These are phyloP conservation scores for Drosophila ambigua DNA, from an alignment of 1,140 invertebrate genomes.

Conservation along the genomic window DNA sequence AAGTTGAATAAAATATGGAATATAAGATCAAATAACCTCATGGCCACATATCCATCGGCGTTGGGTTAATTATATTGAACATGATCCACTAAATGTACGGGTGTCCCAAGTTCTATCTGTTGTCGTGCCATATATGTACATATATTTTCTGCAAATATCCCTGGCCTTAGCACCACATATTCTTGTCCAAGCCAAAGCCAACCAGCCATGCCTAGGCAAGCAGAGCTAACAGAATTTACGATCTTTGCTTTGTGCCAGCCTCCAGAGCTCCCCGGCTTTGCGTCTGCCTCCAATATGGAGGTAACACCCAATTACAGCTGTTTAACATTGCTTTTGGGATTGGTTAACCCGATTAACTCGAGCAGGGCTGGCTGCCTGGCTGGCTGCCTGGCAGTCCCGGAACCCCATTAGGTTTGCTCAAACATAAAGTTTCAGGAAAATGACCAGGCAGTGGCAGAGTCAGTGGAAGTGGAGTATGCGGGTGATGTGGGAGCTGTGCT, in stretches of 20 bases:
- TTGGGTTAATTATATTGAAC: too few species aligned
- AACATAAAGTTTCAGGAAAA: slow-evolving; percentile 40
- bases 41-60: too few species aligned
- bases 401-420: slow-evolving; percentile 37
- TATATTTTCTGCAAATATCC: too few species aligned
- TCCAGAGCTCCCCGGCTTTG: background rate
- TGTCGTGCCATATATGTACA: too few species aligned
- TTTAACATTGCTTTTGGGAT: slow-evolving; percentile 52
- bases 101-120: too few species aligned
- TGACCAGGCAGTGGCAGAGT: background rate
- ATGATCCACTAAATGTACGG: too few species aligned
- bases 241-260: slow-evolving; percentile 33
- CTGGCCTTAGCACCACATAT: too few species aligned
- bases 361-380: slow-evolving; percentile 27
- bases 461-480: background rate
- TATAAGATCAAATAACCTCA: too few species aligned
- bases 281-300: slow-evolving; percentile 1
- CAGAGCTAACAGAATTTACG: slow-evolving; percentile 25
- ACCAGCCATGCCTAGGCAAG: background rate
- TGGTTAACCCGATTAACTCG: slow-evolving; percentile 46
- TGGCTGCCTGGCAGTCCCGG: background rate
- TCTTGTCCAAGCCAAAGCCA: background rate
- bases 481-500: slow-evolving; percentile 1
- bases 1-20: too few species aligned
- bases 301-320: slow-evolving; percentile 48